phyloP scores from a whole-genome alignment of 2,888 invertebrate genomes.

The Achlya flavicornis region DNA sequence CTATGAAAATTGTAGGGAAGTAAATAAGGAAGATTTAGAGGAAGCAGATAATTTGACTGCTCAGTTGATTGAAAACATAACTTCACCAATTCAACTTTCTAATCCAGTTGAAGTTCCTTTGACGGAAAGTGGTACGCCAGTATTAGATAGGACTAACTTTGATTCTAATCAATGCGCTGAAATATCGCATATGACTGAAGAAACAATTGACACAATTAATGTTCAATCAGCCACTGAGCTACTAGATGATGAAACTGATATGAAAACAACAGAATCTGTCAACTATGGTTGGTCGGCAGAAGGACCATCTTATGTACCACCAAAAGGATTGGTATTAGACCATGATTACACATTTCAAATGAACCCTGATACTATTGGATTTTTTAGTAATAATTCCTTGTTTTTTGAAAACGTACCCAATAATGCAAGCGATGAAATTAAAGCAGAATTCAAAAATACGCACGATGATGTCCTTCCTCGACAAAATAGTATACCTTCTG shows the following conservation, averaged over 20 bases:
- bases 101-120: slow-evolving; percentile 67
- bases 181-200: slow-evolving; percentile 65
- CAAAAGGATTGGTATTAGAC: slow-evolving; percentile 26
- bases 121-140: slow-evolving; percentile 38
- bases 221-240: slow-evolving; percentile 61
- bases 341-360: slow-evolving; percentile 50
- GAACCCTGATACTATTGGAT: slow-evolving; percentile 50
- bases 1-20: slow-evolving; percentile 70
- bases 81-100: slow-evolving; percentile 67
- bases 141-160: slow-evolving; percentile 38
- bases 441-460: slow-evolving; percentile 60
- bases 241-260: slow-evolving; percentile 45
- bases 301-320: slow-evolving; percentile 24
- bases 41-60: slow-evolving; percentile 61
- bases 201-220: slow-evolving; percentile 66
- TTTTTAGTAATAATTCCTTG: slow-evolving; percentile 53
- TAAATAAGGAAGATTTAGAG: slow-evolving; percentile 54
- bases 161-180: slow-evolving; percentile 51
- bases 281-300: slow-evolving; percentile 60
- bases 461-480: slow-evolving; percentile 56
- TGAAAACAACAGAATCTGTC: slow-evolving; percentile 24
- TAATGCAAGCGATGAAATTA: slow-evolving; percentile 68
- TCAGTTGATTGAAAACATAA: slow-evolving; percentile 73
- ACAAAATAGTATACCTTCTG: slow-evolving; percentile 60
- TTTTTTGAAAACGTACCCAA: slow-evolving; percentile 60